Evolutionary conservation across 1,140 invertebrate genomes (phyloP), one percentile per base, ranked within the genome.

Genomic region (Lordiphosa stackelbergi): DNA sequence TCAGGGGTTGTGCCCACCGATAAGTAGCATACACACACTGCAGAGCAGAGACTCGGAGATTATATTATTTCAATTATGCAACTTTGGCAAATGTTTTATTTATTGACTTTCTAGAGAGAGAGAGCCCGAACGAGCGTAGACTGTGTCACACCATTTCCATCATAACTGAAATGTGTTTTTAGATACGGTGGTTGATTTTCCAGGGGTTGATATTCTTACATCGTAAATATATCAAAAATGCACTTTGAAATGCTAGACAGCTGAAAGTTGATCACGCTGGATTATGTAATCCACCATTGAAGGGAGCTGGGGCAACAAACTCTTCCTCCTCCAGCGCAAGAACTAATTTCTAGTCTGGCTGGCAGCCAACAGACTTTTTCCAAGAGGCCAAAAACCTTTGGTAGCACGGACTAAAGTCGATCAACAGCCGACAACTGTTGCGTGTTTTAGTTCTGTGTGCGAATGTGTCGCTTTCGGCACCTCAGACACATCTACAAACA

Each of bases 81-180:
- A 81, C 77, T 69, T 66, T 55, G 71, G 63, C 75, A 71, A 81
- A 83, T 81, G 72, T 75, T 69, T 81, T 81, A 75, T 81, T 81
- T 81, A 81, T 83, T 81, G 75, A 81, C 75, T 81, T 54, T 81
- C 47, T 35, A 51, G 47, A 35, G 34, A 22, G 16, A 22, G 16
- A 4, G 13, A 19, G 5, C 0, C 19, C 24, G 38, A 4, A 5
- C 16, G 37, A 38, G n/a, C 38, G 43, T 19, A 13, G 36, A 9
- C 35, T 43, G 12, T 52, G 47, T 59, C 63, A 47, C 63, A 51
- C 54, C 53, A 40, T 68, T 69, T 55, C 53, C 58, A 68, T 59
- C 52, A 70, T 60, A 73, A 46, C 53, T 54, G 41, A 54, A 53
- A 70, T 66, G 65, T 68, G 77, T 74, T 81, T 61, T 81, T 66